phyloP scores from a whole-genome alignment of 1,140 invertebrate species.

The Platyura marginata region DNA sequence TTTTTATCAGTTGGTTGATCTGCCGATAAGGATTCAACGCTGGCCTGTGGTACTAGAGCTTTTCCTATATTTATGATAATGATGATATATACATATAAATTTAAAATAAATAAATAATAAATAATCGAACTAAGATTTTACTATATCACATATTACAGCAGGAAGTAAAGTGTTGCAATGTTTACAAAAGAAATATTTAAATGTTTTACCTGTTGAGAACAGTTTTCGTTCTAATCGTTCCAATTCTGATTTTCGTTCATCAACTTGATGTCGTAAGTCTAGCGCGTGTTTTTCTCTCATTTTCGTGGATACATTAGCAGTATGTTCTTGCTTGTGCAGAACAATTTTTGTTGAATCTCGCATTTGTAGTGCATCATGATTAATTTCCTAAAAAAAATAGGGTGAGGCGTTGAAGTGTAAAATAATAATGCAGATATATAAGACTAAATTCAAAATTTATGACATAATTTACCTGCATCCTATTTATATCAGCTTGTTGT shows the following conservation, averaged over 20 bases:
- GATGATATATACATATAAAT: conserved; percentile 7
- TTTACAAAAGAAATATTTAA: background rate
- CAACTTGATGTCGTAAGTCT: conserved; percentile 42
- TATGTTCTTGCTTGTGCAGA: conserved; percentile 42
- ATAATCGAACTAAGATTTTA: background rate
- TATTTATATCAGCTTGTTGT: conserved; percentile 49
- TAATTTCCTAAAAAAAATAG: conserved; percentile 30
- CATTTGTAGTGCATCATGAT: conserved; percentile 48
- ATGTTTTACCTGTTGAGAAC: conserved; percentile 31
- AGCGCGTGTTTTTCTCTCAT: conserved; percentile 39
- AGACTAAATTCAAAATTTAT: too few relatives aligned
- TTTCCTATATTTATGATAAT: conserved; percentile 14
- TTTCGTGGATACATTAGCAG: conserved; percentile 37
- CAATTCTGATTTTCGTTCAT: conserved; percentile 42
- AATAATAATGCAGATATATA: too few relatives aligned
- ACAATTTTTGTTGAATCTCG: conserved; percentile 42
- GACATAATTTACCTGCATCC: conserved; percentile 39
- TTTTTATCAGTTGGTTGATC: conserved; percentile 29
- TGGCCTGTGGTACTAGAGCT: conserved; percentile 30
- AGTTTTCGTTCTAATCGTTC: conserved; percentile 51
- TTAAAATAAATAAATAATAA: background rate
- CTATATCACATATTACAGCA: background rate
- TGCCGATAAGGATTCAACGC: conserved; percentile 26
- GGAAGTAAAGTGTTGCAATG: background rate
- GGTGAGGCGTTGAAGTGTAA: too few relatives aligned